phyloP scores from a whole-genome alignment of 2,888 invertebrate species.

The Kryphioiulus occultus region DNA sequence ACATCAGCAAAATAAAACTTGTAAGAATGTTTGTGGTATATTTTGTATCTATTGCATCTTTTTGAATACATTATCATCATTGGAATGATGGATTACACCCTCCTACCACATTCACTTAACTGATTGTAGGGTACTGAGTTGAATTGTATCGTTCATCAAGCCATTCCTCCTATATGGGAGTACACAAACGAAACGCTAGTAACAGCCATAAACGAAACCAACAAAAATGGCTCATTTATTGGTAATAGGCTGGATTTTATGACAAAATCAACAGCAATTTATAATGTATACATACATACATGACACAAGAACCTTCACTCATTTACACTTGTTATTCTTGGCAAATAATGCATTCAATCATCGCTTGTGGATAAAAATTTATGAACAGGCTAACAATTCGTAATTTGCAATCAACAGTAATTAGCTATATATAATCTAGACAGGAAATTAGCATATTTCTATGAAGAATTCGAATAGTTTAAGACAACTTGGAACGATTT shows the following conservation, averaged over 20 bases:
- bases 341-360: background rate
- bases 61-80: no score
- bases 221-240: slow-evolving; percentile 31
- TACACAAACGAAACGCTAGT: background rate
- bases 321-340: background rate
- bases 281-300: slow-evolving; percentile 22
- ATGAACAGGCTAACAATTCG: slow-evolving; percentile 26
- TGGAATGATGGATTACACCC: no score
- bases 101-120: no score
- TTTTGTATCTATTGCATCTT: background rate
- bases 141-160: no score
- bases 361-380: background rate
- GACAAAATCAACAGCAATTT: slow-evolving; percentile 18
- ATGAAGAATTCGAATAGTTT: slow-evolving; percentile 2
- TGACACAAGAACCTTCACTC: slow-evolving; percentile 24
- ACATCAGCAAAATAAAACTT: background rate
- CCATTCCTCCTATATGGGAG: no score
- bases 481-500: slow-evolving; percentile 4
- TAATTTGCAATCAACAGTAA: slow-evolving; percentile 22
- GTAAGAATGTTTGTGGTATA: background rate
- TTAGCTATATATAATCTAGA: slow-evolving; percentile 27
- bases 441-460: slow-evolving; percentile 30
- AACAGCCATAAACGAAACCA: slow-evolving; percentile 17
- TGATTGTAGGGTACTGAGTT: no score
- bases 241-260: background rate